Evolutionary conservation across 1,140 invertebrate genomes (phyloP), one percentile per base, ranked within the genome.

Genomic region (Calycopis cecrops): DNA sequence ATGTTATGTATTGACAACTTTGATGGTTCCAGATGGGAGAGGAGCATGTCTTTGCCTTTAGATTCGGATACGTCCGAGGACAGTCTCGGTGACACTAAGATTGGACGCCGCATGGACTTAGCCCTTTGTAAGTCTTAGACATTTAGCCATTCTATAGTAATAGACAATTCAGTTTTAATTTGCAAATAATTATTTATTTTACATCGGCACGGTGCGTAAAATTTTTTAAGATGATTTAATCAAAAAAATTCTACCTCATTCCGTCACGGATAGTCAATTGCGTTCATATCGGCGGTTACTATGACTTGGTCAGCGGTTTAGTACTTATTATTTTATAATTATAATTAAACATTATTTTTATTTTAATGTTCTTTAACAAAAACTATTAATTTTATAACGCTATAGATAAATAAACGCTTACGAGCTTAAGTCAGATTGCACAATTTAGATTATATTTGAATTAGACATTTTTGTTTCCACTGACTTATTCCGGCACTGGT

Each of bases 1-100:
- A 48, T 48, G 21, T 16, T 47, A n/a, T 4, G 37, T 33, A 17
- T 28, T 21, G 35, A 48, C 2, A 28, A 28, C 21, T 33, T 62
- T 47, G 8, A 14, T 37, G n/a, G 16, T 78, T 76, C 51, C 76
- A 92, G 91, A 70, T 90, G 90, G 79, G 92, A 93, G 73, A 78
- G 92, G 60, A 92, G 91, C 70, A 92, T 92, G 90, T 92, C 92
- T 18, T 69, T 93, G 50, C 92, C 92, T 16, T 70, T 91, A 65
- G 85, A 89, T 57, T 83, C 85, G n/a, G 84, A 83, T 59, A 90
- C 87, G 4, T 88, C 85, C 17, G 86, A 89, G 57, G 87, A 87
- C 57, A 89, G 89, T 60, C 84, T 85, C n/a, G 81, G 86, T 60
- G 76, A 89, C 63, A 69, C 89, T 57, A 85, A 89, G 75, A 63